phyloP scores from a whole-genome alignment of 2,797 vertebrate species.

The Mycteria americana region DNA sequence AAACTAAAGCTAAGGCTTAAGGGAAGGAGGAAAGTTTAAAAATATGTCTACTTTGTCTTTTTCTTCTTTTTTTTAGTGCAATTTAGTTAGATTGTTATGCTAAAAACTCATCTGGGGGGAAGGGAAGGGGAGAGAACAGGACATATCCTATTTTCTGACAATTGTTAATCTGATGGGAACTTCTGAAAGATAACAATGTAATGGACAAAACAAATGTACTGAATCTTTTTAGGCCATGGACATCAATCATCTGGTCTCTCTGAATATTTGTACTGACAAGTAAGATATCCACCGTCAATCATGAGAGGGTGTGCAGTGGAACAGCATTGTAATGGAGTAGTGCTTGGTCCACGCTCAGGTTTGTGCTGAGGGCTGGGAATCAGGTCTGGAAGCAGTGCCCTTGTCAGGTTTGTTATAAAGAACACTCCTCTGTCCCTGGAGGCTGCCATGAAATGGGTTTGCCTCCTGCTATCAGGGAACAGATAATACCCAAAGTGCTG shows the following conservation, averaged over 20 bases:
- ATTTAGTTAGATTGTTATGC: background rate
- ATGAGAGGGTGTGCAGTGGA: background rate
- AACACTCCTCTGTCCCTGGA: background rate
- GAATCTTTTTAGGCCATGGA: background rate
- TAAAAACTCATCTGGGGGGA: background rate
- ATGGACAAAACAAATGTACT: conserved; percentile 7
- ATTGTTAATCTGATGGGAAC: background rate
- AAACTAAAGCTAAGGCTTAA: background rate
- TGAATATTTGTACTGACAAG: conserved; percentile 52
- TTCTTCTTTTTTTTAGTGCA: background rate
- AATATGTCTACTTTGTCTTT: background rate
- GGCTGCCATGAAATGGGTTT: background rate
- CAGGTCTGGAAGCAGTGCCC: background rate
- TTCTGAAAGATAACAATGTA: background rate
- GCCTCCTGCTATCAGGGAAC: background rate
- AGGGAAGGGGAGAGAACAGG: background rate
- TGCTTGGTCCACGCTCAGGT: background rate
- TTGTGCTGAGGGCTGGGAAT: background rate
- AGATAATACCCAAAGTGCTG: background rate
- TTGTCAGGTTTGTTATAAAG: background rate
- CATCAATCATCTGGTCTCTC: conserved; percentile 27
- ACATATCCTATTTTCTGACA: background rate
- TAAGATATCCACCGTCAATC: background rate
- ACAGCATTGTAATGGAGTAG: background rate
- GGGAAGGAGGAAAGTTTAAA: background rate